phyloP scores from a whole-genome alignment of 2,113 vertebrate genomes.

The Siniperca knerii region DNA sequence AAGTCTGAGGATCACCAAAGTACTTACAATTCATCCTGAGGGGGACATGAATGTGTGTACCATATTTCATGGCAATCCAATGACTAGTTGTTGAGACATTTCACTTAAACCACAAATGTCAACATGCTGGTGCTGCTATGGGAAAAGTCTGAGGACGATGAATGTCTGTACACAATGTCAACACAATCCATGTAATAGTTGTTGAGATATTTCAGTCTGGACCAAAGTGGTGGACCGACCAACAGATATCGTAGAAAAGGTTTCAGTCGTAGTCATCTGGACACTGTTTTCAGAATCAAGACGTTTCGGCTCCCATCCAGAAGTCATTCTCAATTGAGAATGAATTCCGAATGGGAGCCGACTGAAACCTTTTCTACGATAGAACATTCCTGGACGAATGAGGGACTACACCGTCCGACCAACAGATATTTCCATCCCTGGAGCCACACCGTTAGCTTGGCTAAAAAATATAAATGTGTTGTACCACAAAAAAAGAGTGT shows the following conservation, averaged over 20 bases:
- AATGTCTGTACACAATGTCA: neutral
- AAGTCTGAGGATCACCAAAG: neutral
- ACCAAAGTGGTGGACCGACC: neutral
- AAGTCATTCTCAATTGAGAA: too few species aligned
- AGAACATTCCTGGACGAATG: too few species aligned
- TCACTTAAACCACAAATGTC: neutral
- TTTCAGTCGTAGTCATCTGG: too few species aligned
- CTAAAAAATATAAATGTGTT: neutral
- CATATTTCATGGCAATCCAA: neutral
- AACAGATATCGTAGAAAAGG: neutral
- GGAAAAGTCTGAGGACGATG: too few species aligned
- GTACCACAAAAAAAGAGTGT: neutral
- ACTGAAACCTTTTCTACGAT: too few species aligned
- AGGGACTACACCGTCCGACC: too few species aligned
- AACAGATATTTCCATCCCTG: neutral
- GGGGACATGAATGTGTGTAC: neutral
- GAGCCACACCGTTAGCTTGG: neutral
- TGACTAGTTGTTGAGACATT: neutral
- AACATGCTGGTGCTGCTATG: neutral
- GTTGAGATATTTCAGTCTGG: neutral
- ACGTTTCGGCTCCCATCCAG: too few species aligned
- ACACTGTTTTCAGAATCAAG: too few species aligned
- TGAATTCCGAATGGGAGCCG: too few species aligned
- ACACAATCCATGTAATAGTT: neutral
- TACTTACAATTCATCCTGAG: neutral